phyloP scores from a whole-genome alignment of 2,797 vertebrate genomes.

The Microcaecilia unicolor region DNA sequence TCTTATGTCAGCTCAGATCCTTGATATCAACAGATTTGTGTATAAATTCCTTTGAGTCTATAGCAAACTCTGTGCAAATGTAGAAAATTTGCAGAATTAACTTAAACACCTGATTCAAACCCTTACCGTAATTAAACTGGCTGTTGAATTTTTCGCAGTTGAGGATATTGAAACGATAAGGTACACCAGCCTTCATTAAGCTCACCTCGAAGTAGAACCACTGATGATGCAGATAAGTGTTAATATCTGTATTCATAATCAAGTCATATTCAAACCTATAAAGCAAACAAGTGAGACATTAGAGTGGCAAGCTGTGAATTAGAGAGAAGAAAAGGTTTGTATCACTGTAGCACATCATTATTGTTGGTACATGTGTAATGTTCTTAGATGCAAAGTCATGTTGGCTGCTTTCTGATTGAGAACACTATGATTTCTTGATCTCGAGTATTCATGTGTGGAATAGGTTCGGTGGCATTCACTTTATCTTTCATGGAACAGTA shows the following conservation, averaged over 20 bases:
- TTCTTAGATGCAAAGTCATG: too few relatives aligned
- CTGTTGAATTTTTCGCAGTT: conserved; percentile 92
- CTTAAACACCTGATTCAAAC: too few relatives aligned
- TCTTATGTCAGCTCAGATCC: too few relatives aligned
- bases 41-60: neutral
- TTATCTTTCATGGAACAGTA: too few relatives aligned
- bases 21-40: neutral
- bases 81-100: too few relatives aligned
- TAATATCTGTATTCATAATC: conserved; percentile 75
- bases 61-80: neutral
- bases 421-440: too few relatives aligned
- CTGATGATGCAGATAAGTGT: conserved; percentile 67
- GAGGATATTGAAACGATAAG: conserved; percentile 86
- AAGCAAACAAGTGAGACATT: neutral
- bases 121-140: conserved; percentile 90
- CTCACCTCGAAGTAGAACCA: conserved; percentile 91
- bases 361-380: too few relatives aligned
- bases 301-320: too few relatives aligned
- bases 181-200: conserved; percentile 52
- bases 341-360: too few relatives aligned
- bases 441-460: too few relatives aligned
- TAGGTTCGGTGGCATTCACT: too few relatives aligned
- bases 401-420: too few relatives aligned
- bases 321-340: neutral
- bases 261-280: conserved; percentile 82